Evolutionary conservation across 1,140 invertebrate species (phyloP).

Genomic region (Drosophila pectinifera): DNA sequence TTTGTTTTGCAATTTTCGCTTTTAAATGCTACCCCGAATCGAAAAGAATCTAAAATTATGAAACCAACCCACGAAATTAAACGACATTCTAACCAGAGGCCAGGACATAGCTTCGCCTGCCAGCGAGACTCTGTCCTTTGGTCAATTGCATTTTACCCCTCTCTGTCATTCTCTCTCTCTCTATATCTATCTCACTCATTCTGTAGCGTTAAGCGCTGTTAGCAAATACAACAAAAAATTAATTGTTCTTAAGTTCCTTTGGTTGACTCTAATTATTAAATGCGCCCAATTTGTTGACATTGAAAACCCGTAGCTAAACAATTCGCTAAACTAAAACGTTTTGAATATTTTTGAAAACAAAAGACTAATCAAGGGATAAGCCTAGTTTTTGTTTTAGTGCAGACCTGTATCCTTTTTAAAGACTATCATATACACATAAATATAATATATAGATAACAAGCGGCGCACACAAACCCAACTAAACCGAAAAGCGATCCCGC

Average conservation of each 20-base stretch:
- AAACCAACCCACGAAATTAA: slow-evolving; percentile 20
- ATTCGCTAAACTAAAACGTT: slow-evolving; percentile 66
- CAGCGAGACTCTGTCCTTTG: slow-evolving; percentile 20
- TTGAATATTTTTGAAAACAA: slow-evolving; percentile 76
- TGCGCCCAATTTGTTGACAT: slow-evolving; percentile 78
- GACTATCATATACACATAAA: slow-evolving; percentile 40
- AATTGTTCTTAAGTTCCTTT: slow-evolving; percentile 62
- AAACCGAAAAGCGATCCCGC: slow-evolving; percentile 24
- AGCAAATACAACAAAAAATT: slow-evolving; percentile 81
- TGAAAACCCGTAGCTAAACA: slow-evolving; percentile 80
- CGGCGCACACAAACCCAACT: slow-evolving; percentile 56
- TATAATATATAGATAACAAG: slow-evolving; percentile 33
- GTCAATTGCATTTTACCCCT: slow-evolving; percentile 20
- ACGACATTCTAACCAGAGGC: slow-evolving; percentile 10
- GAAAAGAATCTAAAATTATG: slow-evolving; percentile 36
- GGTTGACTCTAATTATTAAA: slow-evolving; percentile 51
- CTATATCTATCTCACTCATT: slow-evolving; percentile 17
- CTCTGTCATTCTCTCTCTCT: slow-evolving; percentile 9
- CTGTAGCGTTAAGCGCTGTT: slow-evolving; percentile 51
- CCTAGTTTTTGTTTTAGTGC: slow-evolving; percentile 66
- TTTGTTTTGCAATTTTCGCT: slow-evolving; percentile 85
- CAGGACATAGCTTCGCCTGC: slow-evolving; percentile 2
- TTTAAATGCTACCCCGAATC: slow-evolving; percentile 66
- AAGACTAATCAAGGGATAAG: slow-evolving; percentile 15
- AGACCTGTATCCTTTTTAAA: slow-evolving; percentile 27